These are phyloP conservation scores for Thamnophis sirtalis DNA, from an alignment of 2,113 vertebrate species.

Conservation along the genomic window DNA sequence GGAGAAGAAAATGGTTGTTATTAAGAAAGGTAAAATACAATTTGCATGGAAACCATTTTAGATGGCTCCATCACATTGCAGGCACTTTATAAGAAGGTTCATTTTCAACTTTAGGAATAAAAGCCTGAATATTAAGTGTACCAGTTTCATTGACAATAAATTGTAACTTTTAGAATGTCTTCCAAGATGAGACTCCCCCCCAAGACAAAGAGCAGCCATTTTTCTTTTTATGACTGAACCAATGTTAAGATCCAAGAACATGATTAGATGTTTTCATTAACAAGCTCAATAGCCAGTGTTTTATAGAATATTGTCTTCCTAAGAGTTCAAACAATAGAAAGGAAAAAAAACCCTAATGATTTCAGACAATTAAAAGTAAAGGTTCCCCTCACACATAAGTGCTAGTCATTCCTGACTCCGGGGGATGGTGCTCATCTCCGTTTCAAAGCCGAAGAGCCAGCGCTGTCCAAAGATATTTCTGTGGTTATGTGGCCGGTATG, in stretches of 20 bases:
- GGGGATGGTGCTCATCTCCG: too few relatives aligned
- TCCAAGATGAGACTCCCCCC: not conserved
- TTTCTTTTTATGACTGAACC: not conserved
- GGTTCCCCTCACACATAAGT: too few relatives aligned
- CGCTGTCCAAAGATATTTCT: too few relatives aligned
- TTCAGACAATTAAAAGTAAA: not conserved
- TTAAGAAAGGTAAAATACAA: not conserved
- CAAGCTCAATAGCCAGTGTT: not conserved
- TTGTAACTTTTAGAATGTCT: not conserved
- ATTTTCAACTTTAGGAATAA: not conserved
- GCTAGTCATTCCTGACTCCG: too few relatives aligned
- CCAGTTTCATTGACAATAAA: not conserved
- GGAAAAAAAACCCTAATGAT: not conserved
- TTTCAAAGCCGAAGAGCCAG: too few relatives aligned
- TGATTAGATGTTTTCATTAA: constrained; percentile 12
- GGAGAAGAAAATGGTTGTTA: not conserved
- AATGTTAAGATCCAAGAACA: constrained; percentile 15
- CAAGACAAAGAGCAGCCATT: not conserved
- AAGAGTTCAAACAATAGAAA: not conserved
- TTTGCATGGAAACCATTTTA: constrained; percentile 6
- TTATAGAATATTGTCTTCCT: not conserved
- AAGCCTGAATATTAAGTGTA: not conserved
- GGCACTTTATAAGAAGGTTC: not conserved
- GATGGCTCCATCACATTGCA: not conserved
- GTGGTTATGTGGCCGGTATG: too few relatives aligned